Evolutionary conservation across 2,797 vertebrate species (phyloP).

Genomic region (Fundulus diaphanus): DNA sequence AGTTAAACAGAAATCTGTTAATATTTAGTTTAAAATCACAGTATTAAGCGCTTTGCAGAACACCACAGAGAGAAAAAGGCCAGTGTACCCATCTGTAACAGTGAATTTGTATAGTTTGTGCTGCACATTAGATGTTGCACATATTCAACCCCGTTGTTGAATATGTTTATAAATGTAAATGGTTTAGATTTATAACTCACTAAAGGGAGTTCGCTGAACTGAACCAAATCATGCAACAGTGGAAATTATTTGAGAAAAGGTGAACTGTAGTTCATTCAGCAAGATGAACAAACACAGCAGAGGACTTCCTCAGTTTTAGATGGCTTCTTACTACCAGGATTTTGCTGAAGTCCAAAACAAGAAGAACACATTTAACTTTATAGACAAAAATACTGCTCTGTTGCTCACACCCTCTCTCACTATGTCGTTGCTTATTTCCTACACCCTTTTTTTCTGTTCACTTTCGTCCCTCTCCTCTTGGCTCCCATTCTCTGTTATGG

Average conservation of each 20-base stretch:
- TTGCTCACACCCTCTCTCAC: constrained; percentile 18
- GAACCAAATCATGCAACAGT: neutral
- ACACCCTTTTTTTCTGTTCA: constrained; percentile 26
- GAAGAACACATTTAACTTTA: constrained; percentile 45
- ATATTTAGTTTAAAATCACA: neutral
- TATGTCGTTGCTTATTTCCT: constrained; percentile 22
- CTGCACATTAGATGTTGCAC: neutral
- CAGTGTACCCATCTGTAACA: neutral
- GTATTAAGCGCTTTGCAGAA: neutral
- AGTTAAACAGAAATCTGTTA: neutral
- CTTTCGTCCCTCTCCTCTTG: constrained; percentile 25
- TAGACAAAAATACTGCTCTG: constrained; percentile 42
- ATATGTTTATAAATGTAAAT: neutral
- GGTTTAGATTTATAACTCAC: neutral
- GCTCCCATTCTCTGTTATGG: constrained; percentile 33
- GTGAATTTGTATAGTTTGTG: neutral
- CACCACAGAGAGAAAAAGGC: neutral
- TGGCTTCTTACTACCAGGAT: constrained; percentile 43
- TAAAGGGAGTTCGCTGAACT: neutral
- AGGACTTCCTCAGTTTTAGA: constrained; percentile 41
- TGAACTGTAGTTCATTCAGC: constrained; percentile 13
- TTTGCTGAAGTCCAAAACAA: constrained; percentile 56
- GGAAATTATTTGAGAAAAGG: constrained; percentile 1
- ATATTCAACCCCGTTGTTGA: neutral
- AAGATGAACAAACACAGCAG: constrained; percentile 14